Evolutionary conservation across 2,113 vertebrate genomes (phyloP).

Genomic region (Phalacrocorax pelagicus): DNA sequence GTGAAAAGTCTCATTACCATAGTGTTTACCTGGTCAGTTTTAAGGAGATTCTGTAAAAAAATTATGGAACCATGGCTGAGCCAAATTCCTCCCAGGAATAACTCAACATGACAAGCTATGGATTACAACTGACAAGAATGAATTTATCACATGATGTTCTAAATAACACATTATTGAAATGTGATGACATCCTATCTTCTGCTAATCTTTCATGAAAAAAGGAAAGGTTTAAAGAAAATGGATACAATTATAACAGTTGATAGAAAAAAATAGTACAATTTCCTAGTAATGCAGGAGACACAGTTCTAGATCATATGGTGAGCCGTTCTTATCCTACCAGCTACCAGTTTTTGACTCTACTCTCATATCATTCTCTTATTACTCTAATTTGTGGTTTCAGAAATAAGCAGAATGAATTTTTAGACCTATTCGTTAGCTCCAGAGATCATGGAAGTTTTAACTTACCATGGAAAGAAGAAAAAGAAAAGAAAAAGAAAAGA

Average conservation of each 20-base stretch:
- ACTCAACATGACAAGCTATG: not conserved
- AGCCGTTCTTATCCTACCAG: not conserved
- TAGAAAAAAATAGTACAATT: not conserved
- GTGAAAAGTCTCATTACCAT: conserved; percentile 43
- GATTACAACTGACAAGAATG: not conserved
- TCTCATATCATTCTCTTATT: not conserved
- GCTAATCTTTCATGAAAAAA: not conserved
- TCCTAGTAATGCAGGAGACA: not conserved
- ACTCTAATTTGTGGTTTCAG: not conserved
- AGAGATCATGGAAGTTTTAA: not conserved
- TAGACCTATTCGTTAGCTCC: not conserved
- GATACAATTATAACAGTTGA: not conserved
- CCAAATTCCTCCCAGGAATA: not conserved
- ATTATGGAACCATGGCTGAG: not conserved
- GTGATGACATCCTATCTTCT: not conserved
- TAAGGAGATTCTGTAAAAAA: not conserved
- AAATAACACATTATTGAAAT: not conserved
- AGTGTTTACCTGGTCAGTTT: conserved; percentile 33
- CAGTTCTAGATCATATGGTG: not conserved
- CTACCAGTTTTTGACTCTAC: not conserved
- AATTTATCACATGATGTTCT: not conserved
- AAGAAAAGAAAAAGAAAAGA: not conserved
- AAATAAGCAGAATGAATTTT: not conserved
- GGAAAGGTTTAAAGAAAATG: not conserved
- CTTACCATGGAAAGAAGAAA: not conserved